Evolutionary conservation across 2,113 vertebrate genomes (phyloP), one percentile per base, ranked within the genome.

Genomic region (Bufo gargarizans): DNA sequence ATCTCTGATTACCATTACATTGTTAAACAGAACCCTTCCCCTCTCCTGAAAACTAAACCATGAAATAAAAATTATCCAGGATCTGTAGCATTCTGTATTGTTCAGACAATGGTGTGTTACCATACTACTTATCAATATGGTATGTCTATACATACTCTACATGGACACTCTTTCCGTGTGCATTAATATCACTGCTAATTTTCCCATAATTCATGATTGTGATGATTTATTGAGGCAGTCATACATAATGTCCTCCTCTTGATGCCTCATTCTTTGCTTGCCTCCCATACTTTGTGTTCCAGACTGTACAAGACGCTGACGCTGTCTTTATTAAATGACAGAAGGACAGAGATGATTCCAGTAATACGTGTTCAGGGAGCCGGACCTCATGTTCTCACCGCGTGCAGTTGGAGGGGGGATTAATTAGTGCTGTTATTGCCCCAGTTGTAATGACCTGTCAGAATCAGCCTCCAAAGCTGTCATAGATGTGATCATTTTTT

Each of bases 301-400:
- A 16, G 53, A 45, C 53, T 59, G 47, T 17, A 55, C 63, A 82
- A 88, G 78, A 82, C 67, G 86, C 86, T 88, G 79, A 88, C 78
- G 4, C 61, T 53, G 65, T 49, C 11, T 10, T 88, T 87, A 87
- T 82, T 88, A 82, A 82, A 82, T 88, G 86, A 82, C 65, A 59
- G 17, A 58, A 61, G 63, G 78, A 74, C 86, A 82, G 50, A 58
- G 86, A 69, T 82, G 65, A 61, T 61, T 88, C 19, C 50, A 12
- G 55, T 56, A 14, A 55, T 4, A 72, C 55, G 11, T 43, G 78
- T 67, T 78, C 74, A 16, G 59, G 47, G 53, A 76, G 72, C 47
- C 9, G 69, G 72, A 86, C 2, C 22, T 13, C 84, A 77, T 82
- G 58, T 65, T 47, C 71, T 43, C 43, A 61, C 71, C 43, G 47